These are phyloP conservation scores for Cantharis lateralis DNA, from an alignment of 2,888 invertebrate genomes.

Conservation along the genomic window DNA sequence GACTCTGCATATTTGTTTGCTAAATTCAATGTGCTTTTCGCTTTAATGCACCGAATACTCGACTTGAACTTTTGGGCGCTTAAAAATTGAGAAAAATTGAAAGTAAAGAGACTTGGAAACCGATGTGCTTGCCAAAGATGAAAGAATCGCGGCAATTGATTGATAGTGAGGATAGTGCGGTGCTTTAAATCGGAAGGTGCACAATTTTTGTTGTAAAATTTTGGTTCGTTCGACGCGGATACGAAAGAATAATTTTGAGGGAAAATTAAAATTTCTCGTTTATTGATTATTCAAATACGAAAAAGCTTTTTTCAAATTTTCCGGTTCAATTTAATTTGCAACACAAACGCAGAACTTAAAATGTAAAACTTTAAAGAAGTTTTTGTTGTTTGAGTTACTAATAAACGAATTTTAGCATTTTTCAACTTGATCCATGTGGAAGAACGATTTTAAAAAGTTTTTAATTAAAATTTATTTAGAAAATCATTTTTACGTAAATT, in stretches of 20 bases:
- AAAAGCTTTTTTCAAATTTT: neutral
- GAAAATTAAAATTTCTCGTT: neutral
- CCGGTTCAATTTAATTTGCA: neutral
- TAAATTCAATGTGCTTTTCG: neutral
- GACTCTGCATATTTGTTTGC: neutral
- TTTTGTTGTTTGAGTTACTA: neutral
- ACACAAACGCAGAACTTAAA: neutral
- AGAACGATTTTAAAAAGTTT: neutral
- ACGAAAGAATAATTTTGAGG: neutral
- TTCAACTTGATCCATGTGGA: neutral
- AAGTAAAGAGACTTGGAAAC: neutral
- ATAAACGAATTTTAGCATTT: neutral
- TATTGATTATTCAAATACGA: constrained; percentile 2
- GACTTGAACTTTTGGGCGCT: neutral
- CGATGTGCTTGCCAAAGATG: neutral
- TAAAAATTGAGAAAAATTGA: neutral
- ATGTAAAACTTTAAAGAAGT: neutral
- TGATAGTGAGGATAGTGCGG: too few relatives aligned
- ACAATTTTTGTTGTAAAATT: neutral
- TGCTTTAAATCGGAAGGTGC: neutral
- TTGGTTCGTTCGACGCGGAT: neutral
- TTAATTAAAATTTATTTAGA: neutral
- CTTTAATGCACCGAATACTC: neutral
- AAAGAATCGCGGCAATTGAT: too few relatives aligned
- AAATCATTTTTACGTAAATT: neutral